Percentiles rank a stretch among this genome's conserved stretches.
Evolutionary conservation across 2,113 vertebrate species (phyloP).

Genomic region (Phylloscopus trochilus): DNA sequence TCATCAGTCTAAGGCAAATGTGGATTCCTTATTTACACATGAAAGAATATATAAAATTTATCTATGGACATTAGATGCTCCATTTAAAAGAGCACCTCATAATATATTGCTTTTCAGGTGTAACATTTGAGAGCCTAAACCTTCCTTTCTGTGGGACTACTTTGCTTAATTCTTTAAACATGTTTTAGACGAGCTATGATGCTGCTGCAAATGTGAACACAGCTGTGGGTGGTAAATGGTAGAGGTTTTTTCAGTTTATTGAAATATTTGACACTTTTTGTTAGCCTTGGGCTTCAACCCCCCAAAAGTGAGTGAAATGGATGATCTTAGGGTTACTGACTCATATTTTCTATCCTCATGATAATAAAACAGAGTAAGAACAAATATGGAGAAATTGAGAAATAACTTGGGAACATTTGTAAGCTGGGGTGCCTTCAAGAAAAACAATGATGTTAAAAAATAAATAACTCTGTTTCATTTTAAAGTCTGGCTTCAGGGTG

Average conservation of each 20-base stretch:
- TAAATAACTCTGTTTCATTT: background rate
- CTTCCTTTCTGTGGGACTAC: conserved; percentile 18
- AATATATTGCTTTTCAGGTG: conserved; percentile 5
- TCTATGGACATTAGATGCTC: background rate
- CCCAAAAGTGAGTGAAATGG: conserved; percentile 27
- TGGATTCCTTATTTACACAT: background rate
- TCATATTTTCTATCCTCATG: conserved; percentile 52
- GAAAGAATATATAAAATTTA: background rate
- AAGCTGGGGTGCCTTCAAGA: conserved; percentile 17
- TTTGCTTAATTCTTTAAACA: conserved; percentile 38
- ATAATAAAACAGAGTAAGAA: conserved; percentile 31
- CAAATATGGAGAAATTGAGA: conserved; percentile 42
- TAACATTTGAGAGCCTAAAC: conserved; percentile 5
- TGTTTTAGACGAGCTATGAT: conserved; percentile 1
- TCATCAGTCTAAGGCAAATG: background rate
- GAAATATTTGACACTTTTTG: conserved; percentile 64
- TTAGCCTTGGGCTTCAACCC: conserved; percentile 28
- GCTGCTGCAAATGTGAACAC: conserved; percentile 29
- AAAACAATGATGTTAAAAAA: conserved; percentile 14
- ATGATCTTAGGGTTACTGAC: conserved; percentile 41
- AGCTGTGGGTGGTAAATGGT: conserved; percentile 60
- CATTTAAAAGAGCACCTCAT: background rate
- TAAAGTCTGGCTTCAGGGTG: background rate
- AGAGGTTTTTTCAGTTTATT: conserved; percentile 59
- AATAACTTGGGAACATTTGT: conserved; percentile 26